These are phyloP conservation scores for Ctenopoma kingsleyae DNA, from an alignment of 2,797 vertebrate species.

Conservation along the genomic window DNA sequence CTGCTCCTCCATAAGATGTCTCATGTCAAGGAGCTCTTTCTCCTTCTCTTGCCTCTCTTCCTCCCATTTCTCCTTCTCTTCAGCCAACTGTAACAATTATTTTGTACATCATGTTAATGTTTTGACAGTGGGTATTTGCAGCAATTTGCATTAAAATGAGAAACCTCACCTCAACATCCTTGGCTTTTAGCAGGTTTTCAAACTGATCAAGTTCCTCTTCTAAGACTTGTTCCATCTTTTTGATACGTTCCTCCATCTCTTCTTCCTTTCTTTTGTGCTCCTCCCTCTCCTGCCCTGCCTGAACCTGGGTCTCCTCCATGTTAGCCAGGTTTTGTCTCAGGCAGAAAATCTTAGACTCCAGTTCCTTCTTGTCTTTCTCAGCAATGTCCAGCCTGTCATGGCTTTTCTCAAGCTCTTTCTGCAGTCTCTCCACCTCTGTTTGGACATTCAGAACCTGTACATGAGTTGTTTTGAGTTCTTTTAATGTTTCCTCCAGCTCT, in stretches of 20 bases:
- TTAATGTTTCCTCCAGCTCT: constrained; percentile 65
- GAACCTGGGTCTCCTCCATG: constrained; percentile 76
- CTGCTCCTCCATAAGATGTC: constrained; percentile 68
- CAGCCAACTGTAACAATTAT: constrained; percentile 62
- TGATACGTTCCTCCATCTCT: constrained; percentile 77
- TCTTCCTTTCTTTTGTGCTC: constrained; percentile 73
- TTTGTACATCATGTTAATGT: neutral
- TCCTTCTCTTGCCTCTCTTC: constrained; percentile 81
- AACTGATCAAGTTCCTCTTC: constrained; percentile 85
- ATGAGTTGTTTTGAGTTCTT: constrained; percentile 57
- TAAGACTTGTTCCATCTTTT: constrained; percentile 79
- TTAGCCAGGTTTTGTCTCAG: constrained; percentile 75
- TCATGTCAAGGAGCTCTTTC: constrained; percentile 71
- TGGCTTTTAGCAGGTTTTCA: constrained; percentile 82
- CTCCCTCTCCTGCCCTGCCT: constrained; percentile 71
- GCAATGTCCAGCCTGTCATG: constrained; percentile 60
- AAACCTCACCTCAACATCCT: constrained; percentile 78
- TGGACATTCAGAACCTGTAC: constrained; percentile 64
- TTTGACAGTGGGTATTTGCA: neutral
- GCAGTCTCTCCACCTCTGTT: constrained; percentile 72
- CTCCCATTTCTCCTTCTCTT: constrained; percentile 83
- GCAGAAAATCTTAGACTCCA: constrained; percentile 76
- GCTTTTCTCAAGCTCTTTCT: constrained; percentile 74
- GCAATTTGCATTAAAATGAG: neutral
- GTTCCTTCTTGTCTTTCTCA: constrained; percentile 76